Percentiles rank a stretch among this genome's conserved stretches.
Conservation (phyloP, 2,113 vertebrate species). For the Pyrgilauda ruficollis region DNA sequence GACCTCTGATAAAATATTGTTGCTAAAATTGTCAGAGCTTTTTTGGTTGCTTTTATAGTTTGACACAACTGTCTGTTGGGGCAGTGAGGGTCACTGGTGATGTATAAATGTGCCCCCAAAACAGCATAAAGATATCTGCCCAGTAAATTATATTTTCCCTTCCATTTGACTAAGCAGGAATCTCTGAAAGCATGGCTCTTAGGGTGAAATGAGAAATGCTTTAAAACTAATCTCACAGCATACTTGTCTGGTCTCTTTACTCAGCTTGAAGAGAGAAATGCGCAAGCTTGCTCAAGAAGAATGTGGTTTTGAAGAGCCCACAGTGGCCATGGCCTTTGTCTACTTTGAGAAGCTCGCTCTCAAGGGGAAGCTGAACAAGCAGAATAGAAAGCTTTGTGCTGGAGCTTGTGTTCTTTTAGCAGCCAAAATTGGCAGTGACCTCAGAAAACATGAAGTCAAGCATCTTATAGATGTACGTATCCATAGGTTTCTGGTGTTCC, state of each 20-base stretch:
- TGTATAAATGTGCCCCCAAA: neutral
- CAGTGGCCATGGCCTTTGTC: slow-evolving; percentile 97
- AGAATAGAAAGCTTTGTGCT: slow-evolving; percentile 97
- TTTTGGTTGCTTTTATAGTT: neutral
- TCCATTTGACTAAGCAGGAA: neutral
- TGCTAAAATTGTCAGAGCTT: neutral
- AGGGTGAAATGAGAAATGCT: neutral
- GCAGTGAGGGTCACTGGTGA: neutral
- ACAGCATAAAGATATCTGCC: neutral
- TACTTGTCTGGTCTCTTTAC: slow-evolving; percentile 15
- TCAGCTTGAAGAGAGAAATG: slow-evolving; percentile 95
- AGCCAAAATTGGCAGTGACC: slow-evolving; percentile 95
- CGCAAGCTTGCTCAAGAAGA: slow-evolving; percentile 93
- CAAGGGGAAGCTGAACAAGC: slow-evolving; percentile 97
- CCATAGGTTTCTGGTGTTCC: neutral
- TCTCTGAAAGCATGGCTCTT: neutral
- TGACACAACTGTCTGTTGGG: neutral
- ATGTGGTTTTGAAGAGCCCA: slow-evolving; percentile 93
- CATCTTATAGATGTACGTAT: slow-evolving; percentile 93
- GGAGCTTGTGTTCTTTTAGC: slow-evolving; percentile 94
- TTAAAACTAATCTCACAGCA: neutral
- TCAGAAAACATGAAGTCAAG: slow-evolving; percentile 97
- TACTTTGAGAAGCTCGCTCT: slow-evolving; percentile 98
- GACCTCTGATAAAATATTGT: neutral
- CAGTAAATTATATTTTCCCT: neutral